Base-by-base conservation (phyloP, 2,113 vertebrate genomes). In the Drymodes brunneopygia region DNA sequence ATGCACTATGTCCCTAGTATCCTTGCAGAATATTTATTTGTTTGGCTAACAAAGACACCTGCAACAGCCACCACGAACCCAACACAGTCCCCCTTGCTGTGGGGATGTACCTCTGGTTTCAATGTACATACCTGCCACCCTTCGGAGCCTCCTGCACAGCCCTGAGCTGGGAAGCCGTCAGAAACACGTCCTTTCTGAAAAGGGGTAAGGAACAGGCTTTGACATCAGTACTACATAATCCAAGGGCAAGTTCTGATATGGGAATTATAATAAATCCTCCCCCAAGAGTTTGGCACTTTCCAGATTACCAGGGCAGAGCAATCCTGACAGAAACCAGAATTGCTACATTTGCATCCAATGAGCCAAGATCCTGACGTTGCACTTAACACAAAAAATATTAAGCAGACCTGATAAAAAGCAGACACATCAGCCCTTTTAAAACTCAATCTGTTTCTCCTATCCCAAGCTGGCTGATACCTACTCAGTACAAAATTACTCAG, bases 111-210 rank as follows among this genome's bases (percentile, higher is more conserved):
- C 23, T 50, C 28, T 53, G 7, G 7, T 50, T 75, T 66, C 40
- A 56, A 1, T 11, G 11, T n/a, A 88, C 5, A 0, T 72, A 95
- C 95, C 84, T 94, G 67, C 27, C 11, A 2, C 56, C 35, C 40
- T 78, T 47, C 4, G 0, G 56, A 92, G 36, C n/a, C 57, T 92
- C 48, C 53, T 7, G 3, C 14, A 62, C 50, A 40, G 15, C 17
- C 4, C 17, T 31, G 14, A 88, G 69, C 29, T 36, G 35, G 23
- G n/a, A 36, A 91, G n/a, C 45, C 0, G 20, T 54, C 73, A 95
- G 66, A 91, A 95, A 80, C 54, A 36, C 14, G 2, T 79, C 64
- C 36, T 73, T 88, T 82, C 93, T 92, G 78, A 7, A 86, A 80
- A 73, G 8, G 40, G 15, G 45, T 38, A 91, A 94, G 45, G 86